Evolutionary conservation across 2,113 vertebrate genomes (phyloP).

Genomic region (Oncorhynchus masou): DNA sequence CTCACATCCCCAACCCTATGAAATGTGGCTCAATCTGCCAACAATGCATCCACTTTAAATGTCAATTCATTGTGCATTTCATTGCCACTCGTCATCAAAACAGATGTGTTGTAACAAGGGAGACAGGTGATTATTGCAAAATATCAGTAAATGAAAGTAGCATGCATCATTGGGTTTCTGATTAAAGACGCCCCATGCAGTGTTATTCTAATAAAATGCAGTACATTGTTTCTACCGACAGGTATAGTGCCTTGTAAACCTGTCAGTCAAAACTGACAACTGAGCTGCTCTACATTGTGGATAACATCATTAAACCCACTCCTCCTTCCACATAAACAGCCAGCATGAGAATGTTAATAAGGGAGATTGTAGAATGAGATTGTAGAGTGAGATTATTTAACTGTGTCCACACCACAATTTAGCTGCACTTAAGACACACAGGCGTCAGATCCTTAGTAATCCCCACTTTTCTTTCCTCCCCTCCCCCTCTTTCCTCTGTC

Average conservation of each 20-base stretch:
- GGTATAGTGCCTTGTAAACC: background rate
- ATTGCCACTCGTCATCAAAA: conserved; percentile 21
- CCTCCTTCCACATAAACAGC: background rate
- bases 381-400: background rate
- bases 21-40: conserved; percentile 1
- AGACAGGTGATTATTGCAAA: background rate
- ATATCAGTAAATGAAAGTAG: background rate
- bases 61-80: conserved; percentile 19
- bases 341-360: background rate
- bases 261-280: background rate
- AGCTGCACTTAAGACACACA: background rate
- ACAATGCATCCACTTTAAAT: conserved; percentile 6
- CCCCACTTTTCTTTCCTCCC: background rate
- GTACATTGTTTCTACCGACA: background rate
- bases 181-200: background rate
- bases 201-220: background rate
- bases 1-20: background rate
- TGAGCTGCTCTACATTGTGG: background rate
- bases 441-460: background rate
- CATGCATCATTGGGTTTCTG: background rate
- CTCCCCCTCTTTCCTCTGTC: too few relatives aligned
- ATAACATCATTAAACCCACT: background rate
- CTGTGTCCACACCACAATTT: background rate
- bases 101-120: conserved; percentile 14
- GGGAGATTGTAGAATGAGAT: background rate